Evolutionary conservation across 1,140 invertebrate genomes (phyloP), one percentile per base, ranked within the genome.

Genomic region (Musca domestica): DNA sequence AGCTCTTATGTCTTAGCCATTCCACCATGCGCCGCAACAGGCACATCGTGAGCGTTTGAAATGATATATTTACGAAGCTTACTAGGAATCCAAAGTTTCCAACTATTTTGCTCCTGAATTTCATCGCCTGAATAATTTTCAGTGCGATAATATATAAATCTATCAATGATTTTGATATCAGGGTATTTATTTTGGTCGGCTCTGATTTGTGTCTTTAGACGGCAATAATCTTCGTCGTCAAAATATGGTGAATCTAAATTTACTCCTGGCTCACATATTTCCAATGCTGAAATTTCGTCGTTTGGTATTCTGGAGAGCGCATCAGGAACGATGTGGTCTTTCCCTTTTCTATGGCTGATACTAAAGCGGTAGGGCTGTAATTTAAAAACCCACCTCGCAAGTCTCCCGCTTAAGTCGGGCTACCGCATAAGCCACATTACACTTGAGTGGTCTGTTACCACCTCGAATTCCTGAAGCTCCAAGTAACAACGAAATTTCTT

Each of bases 401-500:
- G 48, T 15, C 76, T 51, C 22, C 76, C 74, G 22, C 71, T 69
- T 51, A 61, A 78, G 63, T 86, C 83, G 6, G 81, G 84, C 54
- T 80, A 70, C 0, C 82, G 71, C 51, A 77, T 67, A 17, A 77
- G 70, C 74, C 75, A 75, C 52, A 73, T 69, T 10, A 78, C 23
- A 9, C 69, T 70, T 6, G 69, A 47, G 64, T 76, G 75, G 34
- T 77, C 74, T 5, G 72, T 76, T 12, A 83, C 68, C 0, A 86
- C 77, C 3, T 51, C 74, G 67, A 85, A 84, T 5, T 70, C 71
- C 19, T 71, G 67, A 76, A 69, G 76, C 25, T 82, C 75, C 23
- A 85, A 34, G 48, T 83, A 87, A 4, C 75, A 71, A 25, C 76
- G 51, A 69, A 84, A 85, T 56, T 83, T 74, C 30, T 66, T 56